A percentile compares a stretch with the other conserved stretches of the same genome.
Evolutionary conservation across 2,797 vertebrate genomes (phyloP).

Genomic region (Sparidentex hasta): DNA sequence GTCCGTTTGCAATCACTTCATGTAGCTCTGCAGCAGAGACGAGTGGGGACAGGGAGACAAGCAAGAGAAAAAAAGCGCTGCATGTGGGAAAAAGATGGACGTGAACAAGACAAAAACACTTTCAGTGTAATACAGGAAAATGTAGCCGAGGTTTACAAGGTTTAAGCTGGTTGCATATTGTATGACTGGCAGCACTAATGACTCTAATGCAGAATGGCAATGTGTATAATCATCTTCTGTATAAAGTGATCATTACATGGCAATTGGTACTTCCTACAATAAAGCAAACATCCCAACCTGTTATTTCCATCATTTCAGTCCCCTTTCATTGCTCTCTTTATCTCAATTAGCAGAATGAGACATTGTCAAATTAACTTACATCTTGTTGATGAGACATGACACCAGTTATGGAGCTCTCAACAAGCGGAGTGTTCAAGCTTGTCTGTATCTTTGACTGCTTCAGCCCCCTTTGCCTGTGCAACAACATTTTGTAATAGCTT

Average conservation of each 20-base stretch:
- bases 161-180: constrained; percentile 15
- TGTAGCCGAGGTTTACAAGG: constrained; percentile 3
- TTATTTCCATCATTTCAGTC: constrained; percentile 36
- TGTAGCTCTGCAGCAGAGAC: constrained; percentile 81
- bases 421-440: constrained; percentile 27
- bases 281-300: constrained; percentile 32
- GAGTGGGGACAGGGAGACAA: constrained; percentile 45
- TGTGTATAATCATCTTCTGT: constrained; percentile 32
- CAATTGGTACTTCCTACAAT: constrained; percentile 37
- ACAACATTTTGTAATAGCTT: constrained; percentile 28
- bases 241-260: constrained; percentile 49
- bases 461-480: constrained; percentile 30
- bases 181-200: constrained; percentile 20
- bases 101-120: constrained; percentile 32
- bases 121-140: constrained; percentile 14
- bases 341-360: constrained; percentile 62
- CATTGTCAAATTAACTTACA: constrained; percentile 68
- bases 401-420: constrained; percentile 42
- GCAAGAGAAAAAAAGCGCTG: constrained; percentile 40
- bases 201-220: constrained; percentile 36
- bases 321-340: constrained; percentile 37
- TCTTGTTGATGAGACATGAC: constrained; percentile 64
- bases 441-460: constrained; percentile 35
- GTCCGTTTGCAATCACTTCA: constrained; percentile 80
- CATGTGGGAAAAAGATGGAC: constrained; percentile 39